Percentiles rank a stretch among this genome's conserved stretches.
Evolutionary conservation across 1,140 invertebrate genomes (phyloP).

Genomic region (Trissolcus basalis): DNA sequence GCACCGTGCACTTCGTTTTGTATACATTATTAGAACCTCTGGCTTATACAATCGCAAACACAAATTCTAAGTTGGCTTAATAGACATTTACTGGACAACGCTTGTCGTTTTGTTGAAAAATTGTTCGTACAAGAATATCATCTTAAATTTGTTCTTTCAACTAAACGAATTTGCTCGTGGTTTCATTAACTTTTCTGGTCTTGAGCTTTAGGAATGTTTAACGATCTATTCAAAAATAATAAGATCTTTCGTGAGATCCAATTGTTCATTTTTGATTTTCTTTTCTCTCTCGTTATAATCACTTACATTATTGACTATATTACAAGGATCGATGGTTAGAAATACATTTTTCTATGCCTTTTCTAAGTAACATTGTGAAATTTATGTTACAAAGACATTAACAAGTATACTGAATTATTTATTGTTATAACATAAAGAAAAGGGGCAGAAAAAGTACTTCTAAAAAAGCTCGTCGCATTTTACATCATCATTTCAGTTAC

Average conservation of each 20-base stretch:
- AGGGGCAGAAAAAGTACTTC: constrained; percentile 25
- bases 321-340: constrained; percentile 30
- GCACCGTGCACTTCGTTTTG: constrained; percentile 38
- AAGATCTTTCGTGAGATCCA: constrained; percentile 6
- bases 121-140: constrained; percentile 43
- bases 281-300: constrained; percentile 1
- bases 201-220: constrained; percentile 37
- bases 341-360: constrained; percentile 19
- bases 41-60: not conserved
- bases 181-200: constrained; percentile 1
- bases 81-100: not conserved
- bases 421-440: not conserved
- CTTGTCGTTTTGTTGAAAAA: constrained; percentile 24
- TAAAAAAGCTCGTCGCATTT: constrained; percentile 8
- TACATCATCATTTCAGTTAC: too few relatives aligned
- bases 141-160: constrained; percentile 21
- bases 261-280: constrained; percentile 14
- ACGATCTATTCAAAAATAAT: constrained; percentile 33
- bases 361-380: not conserved
- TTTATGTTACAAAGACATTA: not conserved
- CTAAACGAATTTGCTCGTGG: constrained; percentile 4
- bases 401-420: not conserved
- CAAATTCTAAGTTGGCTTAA: constrained; percentile 6
- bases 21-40: constrained; percentile 28
- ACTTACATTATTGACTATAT: constrained; percentile 28